Base-by-base conservation (phyloP, 2,888 invertebrate genomes). In the Diarsia dahlii region DNA sequence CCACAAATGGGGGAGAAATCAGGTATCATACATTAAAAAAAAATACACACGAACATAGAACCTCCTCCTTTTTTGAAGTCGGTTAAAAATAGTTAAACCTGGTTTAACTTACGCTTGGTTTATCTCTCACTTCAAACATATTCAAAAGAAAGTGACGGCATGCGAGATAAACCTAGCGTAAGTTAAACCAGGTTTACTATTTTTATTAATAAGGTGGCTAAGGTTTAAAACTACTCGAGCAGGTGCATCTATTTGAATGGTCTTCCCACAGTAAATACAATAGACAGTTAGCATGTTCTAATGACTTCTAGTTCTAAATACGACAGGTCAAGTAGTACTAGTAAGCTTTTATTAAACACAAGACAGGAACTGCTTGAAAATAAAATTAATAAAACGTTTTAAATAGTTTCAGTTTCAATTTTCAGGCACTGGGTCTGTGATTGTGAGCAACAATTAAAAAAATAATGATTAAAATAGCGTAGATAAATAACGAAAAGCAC, bases 401-500 rank as follows among this genome's bases (percentile, higher is more conserved):
- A 54, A 54, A 23, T 50, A 46, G 6, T 54, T 71, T 28, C 28
- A 8, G 48, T 45, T 5, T 45, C 13, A 9, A 39, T 65, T 62
- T 62, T 63, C 9, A 45, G 12, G 20, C 45, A 64, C 34, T 28
- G n/a, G n/a, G n/a, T n/a, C 28, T 28, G 28, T 28, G 28, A 28
- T 28, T 28, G 28, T 2, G 2, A 28, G 28, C 28, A 28, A 28
- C 28, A 28, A 34, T 54, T 71, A 13, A 46, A 78, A 60, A 50
- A 65, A 62, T n/a, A 64, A 52, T 2, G 18, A 54, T 45, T 39
- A 52, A 45, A 46, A 71, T 9, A 52, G 23, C 12, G 6, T 23
- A 10, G 23, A 72, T 6, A 39, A 52, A 71, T 52, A 66, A 63
- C 12, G 2, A 54, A 68, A 74, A 64, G 45, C 71, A 62, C 70